Evolutionary conservation across 2,888 invertebrate species (phyloP).

Genomic region (Oxystoma pomonae): DNA sequence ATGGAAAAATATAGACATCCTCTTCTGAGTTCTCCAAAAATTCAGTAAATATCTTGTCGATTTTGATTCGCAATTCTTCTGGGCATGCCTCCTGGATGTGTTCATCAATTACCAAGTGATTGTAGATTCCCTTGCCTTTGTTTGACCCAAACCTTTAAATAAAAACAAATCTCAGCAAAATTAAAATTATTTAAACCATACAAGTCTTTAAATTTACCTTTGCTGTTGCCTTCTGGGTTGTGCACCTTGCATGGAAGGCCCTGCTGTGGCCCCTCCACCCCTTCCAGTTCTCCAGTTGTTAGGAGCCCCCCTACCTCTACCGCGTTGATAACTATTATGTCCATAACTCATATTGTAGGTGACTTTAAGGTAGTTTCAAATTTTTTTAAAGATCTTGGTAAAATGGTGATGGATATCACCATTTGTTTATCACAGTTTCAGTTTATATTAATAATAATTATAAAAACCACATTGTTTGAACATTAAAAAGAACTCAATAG

Average conservation of each 20-base stretch:
- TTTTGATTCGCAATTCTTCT: constrained; percentile 36
- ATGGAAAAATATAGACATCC: constrained; percentile 50
- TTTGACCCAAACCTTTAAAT: constrained; percentile 20
- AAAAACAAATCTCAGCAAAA: background rate
- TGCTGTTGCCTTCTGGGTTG: background rate
- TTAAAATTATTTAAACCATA: background rate
- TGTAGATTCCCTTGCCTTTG: constrained; percentile 7
- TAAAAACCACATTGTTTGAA: too few relatives aligned
- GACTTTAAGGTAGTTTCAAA: too few relatives aligned
- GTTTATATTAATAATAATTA: too few relatives aligned
- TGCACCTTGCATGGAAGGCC: too few relatives aligned
- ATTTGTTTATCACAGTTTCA: too few relatives aligned
- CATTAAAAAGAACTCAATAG: too few relatives aligned
- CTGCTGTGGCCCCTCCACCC: background rate
- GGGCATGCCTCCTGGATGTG: constrained; percentile 34
- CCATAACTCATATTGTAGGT: too few relatives aligned
- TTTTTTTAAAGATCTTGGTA: too few relatives aligned
- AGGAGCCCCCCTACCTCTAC: background rate
- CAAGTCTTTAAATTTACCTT: background rate
- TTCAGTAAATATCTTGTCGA: constrained; percentile 37
- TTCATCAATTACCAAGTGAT: constrained; percentile 19
- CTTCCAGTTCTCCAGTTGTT: background rate
- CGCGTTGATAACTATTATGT: too few relatives aligned
- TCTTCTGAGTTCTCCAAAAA: constrained; percentile 35
- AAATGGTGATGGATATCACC: too few relatives aligned